Conservation (phyloP, 2,888 invertebrate species). For the Lamellibrachia columna region DNA sequence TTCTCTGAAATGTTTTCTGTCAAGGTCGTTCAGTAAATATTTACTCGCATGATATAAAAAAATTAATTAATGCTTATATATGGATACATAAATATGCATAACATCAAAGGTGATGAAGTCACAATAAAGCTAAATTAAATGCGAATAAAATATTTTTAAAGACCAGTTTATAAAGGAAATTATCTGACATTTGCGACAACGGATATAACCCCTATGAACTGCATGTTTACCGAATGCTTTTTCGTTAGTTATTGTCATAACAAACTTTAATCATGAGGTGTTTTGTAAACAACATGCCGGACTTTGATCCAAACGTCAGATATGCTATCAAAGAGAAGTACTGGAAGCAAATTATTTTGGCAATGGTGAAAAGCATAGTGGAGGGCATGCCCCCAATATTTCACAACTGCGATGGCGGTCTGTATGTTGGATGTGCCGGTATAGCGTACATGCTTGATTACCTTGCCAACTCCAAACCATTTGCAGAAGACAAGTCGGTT, state of each 20-base stretch:
- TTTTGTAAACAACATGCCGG: conserved; percentile 52
- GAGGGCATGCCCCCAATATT: conserved; percentile 47
- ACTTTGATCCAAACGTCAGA: conserved; percentile 44
- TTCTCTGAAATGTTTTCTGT: not conserved
- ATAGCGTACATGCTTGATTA: conserved; percentile 81
- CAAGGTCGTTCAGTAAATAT: not conserved
- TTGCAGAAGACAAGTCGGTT: conserved; percentile 39
- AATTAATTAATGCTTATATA: not conserved
- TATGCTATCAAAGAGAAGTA: conserved; percentile 44
- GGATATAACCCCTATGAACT: not conserved
- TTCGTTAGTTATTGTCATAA: not conserved
- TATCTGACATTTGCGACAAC: conserved; percentile 9
- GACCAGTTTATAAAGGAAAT: not conserved
- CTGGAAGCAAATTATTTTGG: conserved; percentile 48
- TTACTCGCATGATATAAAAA: not conserved
- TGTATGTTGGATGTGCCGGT: conserved; percentile 78
- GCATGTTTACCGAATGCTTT: not conserved
- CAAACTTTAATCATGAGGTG: conserved; percentile 39
- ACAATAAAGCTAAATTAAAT: not conserved
- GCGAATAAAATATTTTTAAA: not conserved
- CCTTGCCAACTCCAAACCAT: conserved; percentile 69
- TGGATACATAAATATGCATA: not conserved
- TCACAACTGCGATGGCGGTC: conserved; percentile 70
- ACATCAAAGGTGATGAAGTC: not conserved
- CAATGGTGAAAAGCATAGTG: conserved; percentile 45